These are phyloP conservation scores for Pheosia tremula DNA, from an alignment of 2,888 invertebrate species.

Conservation along the genomic window DNA sequence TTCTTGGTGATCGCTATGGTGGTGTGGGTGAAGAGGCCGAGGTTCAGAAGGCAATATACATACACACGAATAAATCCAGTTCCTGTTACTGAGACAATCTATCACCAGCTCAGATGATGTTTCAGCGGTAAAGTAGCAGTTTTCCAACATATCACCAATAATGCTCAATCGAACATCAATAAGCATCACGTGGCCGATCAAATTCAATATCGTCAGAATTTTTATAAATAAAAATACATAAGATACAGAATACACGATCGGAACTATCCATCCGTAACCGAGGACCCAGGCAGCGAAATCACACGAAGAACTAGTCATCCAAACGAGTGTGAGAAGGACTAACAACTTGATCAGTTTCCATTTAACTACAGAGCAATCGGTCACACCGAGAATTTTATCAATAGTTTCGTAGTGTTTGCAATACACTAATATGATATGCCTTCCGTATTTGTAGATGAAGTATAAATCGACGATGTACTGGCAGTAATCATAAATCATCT, in stretches of 20 bases:
- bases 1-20: conserved; percentile 30
- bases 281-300: conserved; percentile 60
- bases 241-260: conserved; percentile 46
- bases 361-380: conserved; percentile 43
- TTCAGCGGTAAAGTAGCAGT: conserved; percentile 39
- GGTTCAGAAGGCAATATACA: conserved; percentile 11
- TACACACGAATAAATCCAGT: conserved; percentile 48
- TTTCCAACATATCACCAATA: conserved; percentile 51
- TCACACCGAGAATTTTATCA: conserved; percentile 54
- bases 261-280: conserved; percentile 45
- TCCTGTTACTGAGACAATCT: conserved; percentile 45
- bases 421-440: conserved; percentile 54
- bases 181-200: conserved; percentile 61
- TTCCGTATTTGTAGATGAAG: conserved; percentile 61
- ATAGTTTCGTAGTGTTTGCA: conserved; percentile 58
- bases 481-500: conserved; percentile 57
- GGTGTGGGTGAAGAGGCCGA: conserved; percentile 10
- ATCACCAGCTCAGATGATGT: conserved; percentile 25
- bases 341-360: conserved; percentile 46
- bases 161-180: conserved; percentile 56
- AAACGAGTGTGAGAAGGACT: conserved; percentile 45
- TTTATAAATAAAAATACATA: conserved; percentile 66
- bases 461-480: conserved; percentile 64
- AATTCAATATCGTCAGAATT: conserved; percentile 62
- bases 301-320: conserved; percentile 46